Conservation (phyloP, 1,140 invertebrate genomes). For the Drosophila virilis region DNA sequence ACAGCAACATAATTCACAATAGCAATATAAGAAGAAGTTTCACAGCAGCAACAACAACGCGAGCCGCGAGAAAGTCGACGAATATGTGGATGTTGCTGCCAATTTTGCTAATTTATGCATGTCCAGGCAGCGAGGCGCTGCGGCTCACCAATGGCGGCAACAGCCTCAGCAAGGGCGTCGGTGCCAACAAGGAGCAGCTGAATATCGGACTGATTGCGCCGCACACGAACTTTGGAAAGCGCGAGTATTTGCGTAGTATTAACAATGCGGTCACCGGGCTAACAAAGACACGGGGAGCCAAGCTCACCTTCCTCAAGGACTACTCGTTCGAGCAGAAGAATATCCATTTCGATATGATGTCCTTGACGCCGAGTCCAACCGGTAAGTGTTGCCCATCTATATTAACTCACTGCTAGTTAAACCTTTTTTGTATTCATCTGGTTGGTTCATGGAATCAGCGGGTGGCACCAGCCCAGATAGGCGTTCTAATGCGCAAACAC, state of each 20-base stretch:
- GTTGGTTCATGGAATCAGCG: too few relatives aligned
- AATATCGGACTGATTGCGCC: slow-evolving; percentile 86
- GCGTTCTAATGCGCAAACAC: slow-evolving; percentile 52
- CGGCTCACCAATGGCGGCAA: slow-evolving; percentile 70
- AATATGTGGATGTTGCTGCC: slow-evolving; percentile 6
- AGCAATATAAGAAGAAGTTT: slow-evolving; percentile 32
- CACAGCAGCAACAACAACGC: slow-evolving; percentile 16
- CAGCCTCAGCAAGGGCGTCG: slow-evolving; percentile 64
- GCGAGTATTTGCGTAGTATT: slow-evolving; percentile 89
- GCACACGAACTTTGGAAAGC: slow-evolving; percentile 86
- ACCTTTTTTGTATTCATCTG: not conserved
- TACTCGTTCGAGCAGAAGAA: slow-evolving; percentile 87
- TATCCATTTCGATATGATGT: slow-evolving; percentile 88
- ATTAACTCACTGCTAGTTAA: not conserved
- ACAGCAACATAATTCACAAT: slow-evolving; percentile 40
- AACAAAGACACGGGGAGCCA: slow-evolving; percentile 86
- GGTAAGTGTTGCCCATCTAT: slow-evolving; percentile 84
- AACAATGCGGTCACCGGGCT: slow-evolving; percentile 87
- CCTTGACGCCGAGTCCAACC: slow-evolving; percentile 90
- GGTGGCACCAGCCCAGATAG: not conserved
- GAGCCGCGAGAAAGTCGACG: slow-evolving; percentile 3
- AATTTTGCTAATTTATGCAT: slow-evolving; percentile 20
- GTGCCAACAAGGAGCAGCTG: slow-evolving; percentile 83
- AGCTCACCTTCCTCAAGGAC: slow-evolving; percentile 87
- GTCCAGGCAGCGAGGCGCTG: slow-evolving; percentile 45